Evolutionary conservation across 37 sponge, comb jelly and placozoan species (phyloP).

Genomic region (Ianthella basta): DNA sequence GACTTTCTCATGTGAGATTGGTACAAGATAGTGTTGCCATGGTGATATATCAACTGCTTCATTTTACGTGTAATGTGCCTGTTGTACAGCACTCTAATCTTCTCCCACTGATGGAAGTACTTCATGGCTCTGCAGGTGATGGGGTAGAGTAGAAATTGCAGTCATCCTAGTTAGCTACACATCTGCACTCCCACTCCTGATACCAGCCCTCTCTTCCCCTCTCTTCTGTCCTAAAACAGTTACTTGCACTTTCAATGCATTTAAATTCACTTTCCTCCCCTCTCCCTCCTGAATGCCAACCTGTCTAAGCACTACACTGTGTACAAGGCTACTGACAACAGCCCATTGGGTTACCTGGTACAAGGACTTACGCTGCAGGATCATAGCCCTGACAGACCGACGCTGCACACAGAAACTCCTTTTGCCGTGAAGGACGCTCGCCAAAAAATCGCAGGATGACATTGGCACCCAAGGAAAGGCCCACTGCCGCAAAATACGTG

Average conservation of each 20-base stretch:
- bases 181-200: too few species aligned
- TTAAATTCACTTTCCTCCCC: neutral
- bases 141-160: neutral
- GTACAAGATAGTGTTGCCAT: slow-evolving; percentile 27
- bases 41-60: slow-evolving; percentile 29
- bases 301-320: too few species aligned
- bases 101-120: slow-evolving; percentile 22
- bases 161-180: too few species aligned
- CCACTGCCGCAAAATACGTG: slow-evolving; percentile 63
- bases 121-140: slow-evolving; percentile 11
- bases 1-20: neutral
- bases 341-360: too few species aligned
- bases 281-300: too few species aligned
- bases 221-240: too few species aligned
- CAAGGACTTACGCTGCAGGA: slow-evolving; percentile 62
- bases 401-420: slow-evolving; percentile 75
- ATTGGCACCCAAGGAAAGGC: slow-evolving; percentile 89
- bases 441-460: slow-evolving; percentile 84
- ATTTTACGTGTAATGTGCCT: slow-evolving; percentile 42
- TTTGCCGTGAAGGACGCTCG: slow-evolving; percentile 71
- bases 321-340: too few species aligned
- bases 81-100: slow-evolving; percentile 47
- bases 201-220: too few species aligned
- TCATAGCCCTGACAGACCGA: slow-evolving; percentile 94
- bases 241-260: neutral